These are phyloP conservation scores for Amblyraja radiata DNA, from an alignment of 2,797 vertebrate genomes.

Conservation along the genomic window DNA sequence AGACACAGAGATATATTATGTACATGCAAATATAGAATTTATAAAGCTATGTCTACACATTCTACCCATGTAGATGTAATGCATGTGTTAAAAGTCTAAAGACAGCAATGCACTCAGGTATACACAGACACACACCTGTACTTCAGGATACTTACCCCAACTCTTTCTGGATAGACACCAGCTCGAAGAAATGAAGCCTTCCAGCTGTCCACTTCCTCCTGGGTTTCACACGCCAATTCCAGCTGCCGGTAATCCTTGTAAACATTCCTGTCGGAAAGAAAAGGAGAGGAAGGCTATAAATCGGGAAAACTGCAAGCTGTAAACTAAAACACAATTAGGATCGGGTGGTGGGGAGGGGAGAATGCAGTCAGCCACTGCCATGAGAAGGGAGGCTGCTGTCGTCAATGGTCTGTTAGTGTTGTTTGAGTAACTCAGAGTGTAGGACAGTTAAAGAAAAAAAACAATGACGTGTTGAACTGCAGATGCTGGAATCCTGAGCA, in stretches of 20 bases:
- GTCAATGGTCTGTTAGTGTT: neutral
- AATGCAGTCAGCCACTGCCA: neutral
- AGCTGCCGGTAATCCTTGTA: conserved; percentile 97
- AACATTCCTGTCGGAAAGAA: conserved; percentile 71
- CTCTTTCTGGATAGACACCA: conserved; percentile 91
- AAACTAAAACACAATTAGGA: too few species aligned
- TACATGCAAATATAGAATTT: neutral
- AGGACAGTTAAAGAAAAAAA: neutral
- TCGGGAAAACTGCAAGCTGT: neutral
- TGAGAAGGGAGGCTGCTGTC: neutral
- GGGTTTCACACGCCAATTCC: conserved; percentile 91
- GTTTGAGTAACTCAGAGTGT: neutral
- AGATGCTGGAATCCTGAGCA: too few species aligned
- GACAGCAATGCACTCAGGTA: neutral
- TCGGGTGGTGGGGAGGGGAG: neutral
- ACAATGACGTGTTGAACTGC: too few species aligned
- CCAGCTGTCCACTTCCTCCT: conserved; percentile 96
- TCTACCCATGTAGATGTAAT: neutral
- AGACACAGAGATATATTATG: neutral
- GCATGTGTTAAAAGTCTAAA: neutral
- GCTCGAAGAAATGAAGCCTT: conserved; percentile 95
- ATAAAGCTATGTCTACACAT: too few species aligned
- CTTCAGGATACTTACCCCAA: conserved; percentile 62
- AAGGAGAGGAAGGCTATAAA: neutral
- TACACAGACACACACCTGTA: neutral